These are phyloP conservation scores for Macrobrachium nipponense DNA, from an alignment of 1,140 invertebrate genomes.

Conservation along the genomic window DNA sequence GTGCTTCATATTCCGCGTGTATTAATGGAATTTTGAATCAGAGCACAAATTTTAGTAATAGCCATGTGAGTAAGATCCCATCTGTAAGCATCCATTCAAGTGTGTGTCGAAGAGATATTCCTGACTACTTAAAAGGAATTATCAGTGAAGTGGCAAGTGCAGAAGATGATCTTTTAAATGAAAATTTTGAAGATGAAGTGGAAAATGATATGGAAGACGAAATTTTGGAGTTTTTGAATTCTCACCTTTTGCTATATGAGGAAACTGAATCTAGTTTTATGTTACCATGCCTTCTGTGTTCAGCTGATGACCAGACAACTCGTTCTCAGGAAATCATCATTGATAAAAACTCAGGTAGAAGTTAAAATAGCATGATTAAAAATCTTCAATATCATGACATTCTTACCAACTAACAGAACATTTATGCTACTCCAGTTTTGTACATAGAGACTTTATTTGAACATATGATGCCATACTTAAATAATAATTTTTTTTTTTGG, in stretches of 20 bases:
- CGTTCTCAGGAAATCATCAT: constrained; percentile 33
- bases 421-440: no score
- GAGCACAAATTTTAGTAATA: no score
- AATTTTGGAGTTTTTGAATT: constrained; percentile 31
- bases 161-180: constrained; percentile 33
- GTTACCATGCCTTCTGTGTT: constrained; percentile 37
- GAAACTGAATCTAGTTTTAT: constrained; percentile 41
- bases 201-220: constrained; percentile 42
- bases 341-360: constrained; percentile 41
- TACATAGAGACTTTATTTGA: no score
- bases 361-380: background rate
- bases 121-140: constrained; percentile 41
- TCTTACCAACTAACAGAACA: no score
- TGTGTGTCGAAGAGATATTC: constrained; percentile 13
- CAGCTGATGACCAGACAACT: background rate
- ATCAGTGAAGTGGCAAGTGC: constrained; percentile 27
- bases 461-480: no score
- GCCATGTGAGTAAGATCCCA: no score
- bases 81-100: no score
- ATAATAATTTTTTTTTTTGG: background rate
- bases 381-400: no score
- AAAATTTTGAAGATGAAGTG: background rate
- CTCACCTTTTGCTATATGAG: constrained; percentile 28
- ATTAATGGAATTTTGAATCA: no score
- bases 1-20: no score